These are phyloP conservation scores for Aegotheles bennettii DNA, from an alignment of 2,113 vertebrate species.

Conservation along the genomic window DNA sequence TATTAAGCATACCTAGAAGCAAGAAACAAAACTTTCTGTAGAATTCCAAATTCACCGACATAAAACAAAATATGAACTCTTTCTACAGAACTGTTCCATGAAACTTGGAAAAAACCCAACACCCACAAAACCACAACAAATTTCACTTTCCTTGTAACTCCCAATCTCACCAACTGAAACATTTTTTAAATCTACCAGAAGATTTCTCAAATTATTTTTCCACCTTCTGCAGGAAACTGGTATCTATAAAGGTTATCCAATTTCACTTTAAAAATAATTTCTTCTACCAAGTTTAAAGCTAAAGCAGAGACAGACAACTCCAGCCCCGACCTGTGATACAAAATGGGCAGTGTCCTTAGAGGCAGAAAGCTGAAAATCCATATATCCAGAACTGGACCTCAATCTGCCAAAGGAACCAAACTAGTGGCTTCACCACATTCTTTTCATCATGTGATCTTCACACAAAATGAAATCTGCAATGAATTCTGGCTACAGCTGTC, in stretches of 20 bases:
- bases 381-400: background rate
- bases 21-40: background rate
- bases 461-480: background rate
- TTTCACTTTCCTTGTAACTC: background rate
- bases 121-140: background rate
- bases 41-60: background rate
- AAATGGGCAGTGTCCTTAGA: background rate
- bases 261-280: background rate
- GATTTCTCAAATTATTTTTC: background rate
- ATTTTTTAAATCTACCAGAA: background rate
- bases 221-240: background rate
- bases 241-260: background rate
- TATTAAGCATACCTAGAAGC: background rate
- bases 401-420: background rate
- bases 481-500: background rate
- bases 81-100: background rate
- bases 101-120: background rate
- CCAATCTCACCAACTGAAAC: background rate
- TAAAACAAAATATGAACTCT: background rate
- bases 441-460: background rate
- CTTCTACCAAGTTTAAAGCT: background rate
- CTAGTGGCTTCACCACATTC: background rate
- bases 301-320: background rate
- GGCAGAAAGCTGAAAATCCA: background rate
- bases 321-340: background rate